Base-by-base conservation (phyloP, 1,140 invertebrate genomes). In the Diabrotica undecimpunctata region DNA sequence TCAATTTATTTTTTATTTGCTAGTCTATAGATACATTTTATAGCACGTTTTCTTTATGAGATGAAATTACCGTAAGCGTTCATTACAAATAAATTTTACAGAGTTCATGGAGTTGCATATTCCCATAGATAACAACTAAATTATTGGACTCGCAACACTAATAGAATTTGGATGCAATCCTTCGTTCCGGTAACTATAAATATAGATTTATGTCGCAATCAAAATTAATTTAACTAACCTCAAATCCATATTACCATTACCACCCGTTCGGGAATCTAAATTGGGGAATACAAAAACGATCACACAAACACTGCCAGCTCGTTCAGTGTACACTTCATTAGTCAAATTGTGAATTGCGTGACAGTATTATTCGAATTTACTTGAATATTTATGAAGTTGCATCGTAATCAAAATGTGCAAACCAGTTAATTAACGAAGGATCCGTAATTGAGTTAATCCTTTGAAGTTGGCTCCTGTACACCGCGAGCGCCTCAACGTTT, bases 351-450 rank as follows among this genome's bases (percentile, higher is more conserved):
- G 66, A 69, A 62, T 70, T 57, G 66, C 62, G 64, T 67, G 65
- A 73, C 70, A 65, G 66, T 71, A 70, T 70, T 69, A 71, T 73
- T 71, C 64, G 57, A 62, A 68, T 71, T 71, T 55, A 37, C 38
- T 56, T 71, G 71, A 73, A 73, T 72, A 74, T 74, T 74, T 72
- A 72, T 72, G 67, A 72, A 69, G 72, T 66, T 65, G 65, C 60
- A 70, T 65, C 55, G 69, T 69, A 74, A 74, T 74, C 70, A 72
- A 69, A 72, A 72, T 66, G 66, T 66, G 64, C 64, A 66, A 67
- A 68, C 67, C 70, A 67, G 71, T 67, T 72, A 72, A 72, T 72
- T 72, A 68, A 69, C 64, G 67, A 70, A 70, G 69, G 64, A 72
- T 70, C 61, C 52, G 59, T 69, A 72, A 72, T 72, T 70, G 54